phyloP scores from a whole-genome alignment of 2,888 invertebrate species.

The Stenotaenia linearis region DNA sequence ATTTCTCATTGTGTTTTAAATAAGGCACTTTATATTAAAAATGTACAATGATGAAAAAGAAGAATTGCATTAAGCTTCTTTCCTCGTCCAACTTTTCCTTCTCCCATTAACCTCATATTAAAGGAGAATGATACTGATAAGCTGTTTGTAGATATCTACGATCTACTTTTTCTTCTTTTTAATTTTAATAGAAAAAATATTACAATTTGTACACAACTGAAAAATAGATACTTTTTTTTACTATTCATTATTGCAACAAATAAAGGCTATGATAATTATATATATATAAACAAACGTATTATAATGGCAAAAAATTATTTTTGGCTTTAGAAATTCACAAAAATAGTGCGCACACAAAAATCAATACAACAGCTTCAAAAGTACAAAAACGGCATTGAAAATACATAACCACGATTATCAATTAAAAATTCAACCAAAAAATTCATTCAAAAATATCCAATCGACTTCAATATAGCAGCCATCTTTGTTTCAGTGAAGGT shows the following conservation, averaged over 20 bases:
- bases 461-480: no score
- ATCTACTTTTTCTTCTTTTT: no score
- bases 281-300: not conserved
- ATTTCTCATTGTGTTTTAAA: not conserved
- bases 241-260: not conserved
- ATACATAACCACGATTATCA: not conserved
- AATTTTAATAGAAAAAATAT: no score
- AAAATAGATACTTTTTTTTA: not conserved
- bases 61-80: not conserved
- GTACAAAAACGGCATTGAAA: not conserved
- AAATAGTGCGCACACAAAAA: not conserved
- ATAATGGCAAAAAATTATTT: not conserved
- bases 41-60: not conserved
- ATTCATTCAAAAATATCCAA: no score
- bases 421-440: no score
- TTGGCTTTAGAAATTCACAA: not conserved
- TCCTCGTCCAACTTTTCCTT: not conserved
- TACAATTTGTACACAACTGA: constrained; percentile 14
- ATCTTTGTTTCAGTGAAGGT: no score
- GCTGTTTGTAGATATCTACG: not conserved
- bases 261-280: not conserved
- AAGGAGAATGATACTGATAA: not conserved
- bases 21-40: not conserved
- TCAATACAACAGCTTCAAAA: not conserved
- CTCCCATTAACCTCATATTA: not conserved